Evolutionary conservation across 1,140 invertebrate genomes (phyloP), one percentile per base, ranked within the genome.

Genomic region (Colletes latitarsis): DNA sequence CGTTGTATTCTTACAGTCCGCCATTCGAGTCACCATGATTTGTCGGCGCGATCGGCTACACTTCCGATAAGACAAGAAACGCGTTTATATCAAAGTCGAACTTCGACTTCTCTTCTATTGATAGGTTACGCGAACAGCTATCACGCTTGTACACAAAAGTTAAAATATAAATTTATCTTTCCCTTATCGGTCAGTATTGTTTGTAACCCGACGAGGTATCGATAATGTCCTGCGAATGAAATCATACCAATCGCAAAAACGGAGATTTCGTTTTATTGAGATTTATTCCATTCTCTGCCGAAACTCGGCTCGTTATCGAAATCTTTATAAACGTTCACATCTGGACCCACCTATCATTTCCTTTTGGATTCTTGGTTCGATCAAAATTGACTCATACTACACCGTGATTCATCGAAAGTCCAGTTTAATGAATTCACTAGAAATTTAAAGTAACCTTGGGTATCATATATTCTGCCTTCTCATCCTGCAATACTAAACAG

Each of bases 1-100:
- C n/a, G 21, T 0, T 39, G 9, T 55, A 73, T 9, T 73, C 58
- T 17, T 46, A 39, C 21, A 15, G 39, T 41, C n/a, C 6, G 3
- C 17, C 3, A 10, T 55, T 30, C 41, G 15, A 19, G 19, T 30
- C 41, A 30, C 30, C 30, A 49, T 46, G 55, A 21, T 49, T 72
- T 62, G 41, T 57, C 52, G 43, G 1, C 9, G 10, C 19, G 58
- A 72, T 78, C 57, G 30, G 53, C 68, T 43, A 72, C 71, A n/a
- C 19, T 72, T 53, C 14, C 15, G 68, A 79, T 79, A 73, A 53
- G 41, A 53, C 10, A 17, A 49, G 43, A 14, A 57, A 73, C 15
- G 8, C 6, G 15, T 21, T 64, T 73, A 64, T 79, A 79, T 79
- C 69, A 64, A 64, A 30, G 39, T 64, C 77, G 77, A 79, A 72